Evolutionary conservation across 2,113 vertebrate genomes (phyloP), one percentile per base, ranked within the genome.

Genomic region (Neopipo cinnamomea): DNA sequence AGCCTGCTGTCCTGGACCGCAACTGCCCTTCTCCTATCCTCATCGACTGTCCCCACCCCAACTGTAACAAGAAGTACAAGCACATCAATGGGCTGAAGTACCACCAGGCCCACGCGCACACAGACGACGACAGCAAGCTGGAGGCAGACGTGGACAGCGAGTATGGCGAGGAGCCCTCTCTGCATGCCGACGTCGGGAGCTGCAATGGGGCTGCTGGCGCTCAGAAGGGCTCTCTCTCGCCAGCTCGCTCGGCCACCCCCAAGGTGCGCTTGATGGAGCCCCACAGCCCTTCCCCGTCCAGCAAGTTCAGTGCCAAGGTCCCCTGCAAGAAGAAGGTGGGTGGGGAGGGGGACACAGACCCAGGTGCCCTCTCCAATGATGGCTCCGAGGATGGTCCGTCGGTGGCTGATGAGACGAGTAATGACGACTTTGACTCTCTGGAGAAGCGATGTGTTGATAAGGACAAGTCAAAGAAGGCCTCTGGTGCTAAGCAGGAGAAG

Each of bases 31-130:
- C 99, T 62, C 99, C 99, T 12, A 98, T 99, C 94, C 98, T 99
- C 91, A 99, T 99, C 24, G 99, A 99, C 95, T 99, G 99, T 75
- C 99, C 99, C 59, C 99, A 99, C 95, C 99, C 99, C 17, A 99
- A 99, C 97, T 99, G 99, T 95, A 99, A 99, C 98, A 99, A 99
- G 96, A 99, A 99, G 85, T 99, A 99, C 98, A 99, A 99, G 98
- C 99, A 99, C 98, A 99, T 99, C 95, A 99, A 99, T 1, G 99
- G 99, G 59, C 98, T 99, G 42, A 99, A 99, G 97, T 99, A 99
- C 93, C 99, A 99, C 96, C 99, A 99, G 98, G 99, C 99, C 44
- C 99, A 99, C 2, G 99, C 99, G 2, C 99, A 99, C 93, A 99
- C 99, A 1, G 99, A 99, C 6, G 99, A 99, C 0, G 99, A 99